Base-by-base conservation (phyloP, 2,113 vertebrate species). In the Psilopsiagon aymara region DNA sequence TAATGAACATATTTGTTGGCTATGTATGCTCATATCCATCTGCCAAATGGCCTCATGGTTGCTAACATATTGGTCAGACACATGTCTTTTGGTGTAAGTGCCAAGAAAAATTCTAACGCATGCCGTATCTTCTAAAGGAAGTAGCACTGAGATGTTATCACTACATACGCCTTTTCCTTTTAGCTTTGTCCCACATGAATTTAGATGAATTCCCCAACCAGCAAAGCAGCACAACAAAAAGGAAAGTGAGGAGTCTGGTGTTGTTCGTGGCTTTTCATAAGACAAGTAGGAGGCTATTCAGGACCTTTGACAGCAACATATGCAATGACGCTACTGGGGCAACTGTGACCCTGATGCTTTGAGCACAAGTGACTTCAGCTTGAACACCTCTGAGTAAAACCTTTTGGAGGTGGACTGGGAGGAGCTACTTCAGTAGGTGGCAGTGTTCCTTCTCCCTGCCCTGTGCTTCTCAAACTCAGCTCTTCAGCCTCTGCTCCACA, bases 61-160 rank as follows among this genome's bases (percentile, higher is more conserved):
- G 83, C 92, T 94, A 95, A 78, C 86, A 92, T 87, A 68, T 70
- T 90, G 66, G 67, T 94, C 91, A 94, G 67, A 95, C 89, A 92
- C 59, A 95, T 95, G 85, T 80, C 88, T 93, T 91, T 19, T 51
- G 49, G 60, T n/a, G 21, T 80, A 52, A 82, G 49, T 17, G 90
- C 90, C 94, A 95, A 84, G 78, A 93, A 88, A 73, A 43, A 78
- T 95, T 88, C 82, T 67, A 53, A 49, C 64, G 37, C 59, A 55
- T 9, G 15, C 64, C 1, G 0, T 39, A 55, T 90, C 93, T 94
- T 80, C 67, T n/a, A 73, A 89, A 82, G 81, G 53, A 79, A 89
- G 27, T 25, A 87, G 47, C 47, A 53, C 41, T 15, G 57, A 76
- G 62, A 37, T 3, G 2, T 57, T 87, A 69, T 59, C 73, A 62